phyloP scores from a whole-genome alignment of 92 coral and sea anemone species.

The Blastomussa wellsi region DNA sequence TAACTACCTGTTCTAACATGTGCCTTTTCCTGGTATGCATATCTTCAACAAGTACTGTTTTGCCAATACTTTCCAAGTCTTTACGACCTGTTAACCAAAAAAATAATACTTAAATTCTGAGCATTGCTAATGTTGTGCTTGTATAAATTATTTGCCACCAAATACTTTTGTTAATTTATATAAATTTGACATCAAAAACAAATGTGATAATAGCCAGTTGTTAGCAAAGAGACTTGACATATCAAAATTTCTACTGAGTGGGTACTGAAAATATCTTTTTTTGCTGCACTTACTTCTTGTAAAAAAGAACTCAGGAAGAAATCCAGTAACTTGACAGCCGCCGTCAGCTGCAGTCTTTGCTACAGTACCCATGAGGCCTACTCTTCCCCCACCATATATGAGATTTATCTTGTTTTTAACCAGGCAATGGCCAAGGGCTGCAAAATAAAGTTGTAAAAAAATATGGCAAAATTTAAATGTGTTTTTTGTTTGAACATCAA shows the following conservation, averaged over 20 bases:
- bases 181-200: too few species aligned
- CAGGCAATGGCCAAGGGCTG: conserved; percentile 81
- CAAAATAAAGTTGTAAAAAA: background rate
- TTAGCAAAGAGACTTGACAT: too few species aligned
- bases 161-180: too few species aligned
- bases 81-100: background rate
- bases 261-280: too few species aligned
- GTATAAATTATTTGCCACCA: too few species aligned
- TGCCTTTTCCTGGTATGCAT: conserved; percentile 89
- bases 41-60: conserved; percentile 76
- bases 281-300: conserved; percentile 18
- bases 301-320: conserved; percentile 79
- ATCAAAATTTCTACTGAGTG: too few species aligned
- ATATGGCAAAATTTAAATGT: background rate
- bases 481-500: background rate
- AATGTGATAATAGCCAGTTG: too few species aligned
- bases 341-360: conserved; percentile 67
- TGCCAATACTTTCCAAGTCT: conserved; percentile 43
- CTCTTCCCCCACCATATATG: conserved; percentile 86
- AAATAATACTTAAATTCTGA: too few species aligned
- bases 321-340: conserved; percentile 89
- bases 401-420: conserved; percentile 72
- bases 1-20: conserved; percentile 77
- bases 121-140: too few species aligned
- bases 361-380: conserved; percentile 83